Base-by-base conservation (phyloP, 2,888 invertebrate species). In the Heliconius ethilla region DNA sequence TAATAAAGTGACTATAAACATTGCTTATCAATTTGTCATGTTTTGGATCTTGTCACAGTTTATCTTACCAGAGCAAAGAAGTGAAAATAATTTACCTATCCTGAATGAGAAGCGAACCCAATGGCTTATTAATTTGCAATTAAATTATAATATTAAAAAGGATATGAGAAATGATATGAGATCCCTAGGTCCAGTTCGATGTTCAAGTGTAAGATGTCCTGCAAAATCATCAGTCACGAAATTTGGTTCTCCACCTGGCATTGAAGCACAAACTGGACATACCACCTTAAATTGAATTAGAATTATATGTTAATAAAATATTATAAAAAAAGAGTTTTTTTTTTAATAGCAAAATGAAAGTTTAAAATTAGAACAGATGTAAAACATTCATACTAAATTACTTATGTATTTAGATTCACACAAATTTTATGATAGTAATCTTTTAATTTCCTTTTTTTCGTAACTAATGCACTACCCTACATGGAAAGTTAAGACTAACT, bases 171-270 rank as follows among this genome's bases (percentile, higher is more conserved):
- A 98, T 85, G 98, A 97, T 92, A 98, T 98, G 88, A 98, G 96
- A 95, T 99, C 99, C 91, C 98, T 95, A 85, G 97, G 97, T 87
- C 97, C 97, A 88, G 96, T 96, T 87, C 98, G 96, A 95, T 99
- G 99, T 91, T 99, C 99, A 85, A 99, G 94, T 81, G 98, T 97
- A 88, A 99, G 96, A 95, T 99, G 99, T 86, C 98, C 98, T 83
- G 98, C 97, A 95, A 99, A 98, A 95, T 99, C 99, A 95, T 99
- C 99, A 82, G 99, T 99, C 93, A 99, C 98, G 90, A 98, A 97
- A 95, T 99, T 99, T 81, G 99, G 99, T 92, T 99, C 99, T 76
- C 99, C 99, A 82, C 99, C 99, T 63, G 99, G 98, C 94, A 98
- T 96, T 81, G 99, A 98, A 81, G 99, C 99, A 95, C 99, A 99